Evolutionary conservation across 2,888 invertebrate species (phyloP).

Genomic region (Prosopocoilus inquinatus): DNA sequence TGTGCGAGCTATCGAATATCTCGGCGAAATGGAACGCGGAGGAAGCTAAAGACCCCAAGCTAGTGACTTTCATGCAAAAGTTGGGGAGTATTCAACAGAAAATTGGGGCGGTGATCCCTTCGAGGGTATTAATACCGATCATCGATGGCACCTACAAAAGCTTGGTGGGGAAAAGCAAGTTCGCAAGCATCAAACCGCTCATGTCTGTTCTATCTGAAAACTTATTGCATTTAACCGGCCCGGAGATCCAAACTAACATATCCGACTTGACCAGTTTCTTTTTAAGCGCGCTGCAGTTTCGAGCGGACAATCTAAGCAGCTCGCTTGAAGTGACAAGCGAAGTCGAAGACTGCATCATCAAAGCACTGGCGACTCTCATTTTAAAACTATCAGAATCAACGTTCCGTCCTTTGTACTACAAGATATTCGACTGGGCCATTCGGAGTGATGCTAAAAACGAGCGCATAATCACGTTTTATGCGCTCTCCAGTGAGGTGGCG

Average conservation of each 20-base stretch:
- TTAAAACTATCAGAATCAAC: constrained; percentile 85
- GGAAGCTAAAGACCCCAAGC: constrained; percentile 54
- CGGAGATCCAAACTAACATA: constrained; percentile 64
- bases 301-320: constrained; percentile 53
- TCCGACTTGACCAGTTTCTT: constrained; percentile 73
- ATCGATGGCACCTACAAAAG: constrained; percentile 64
- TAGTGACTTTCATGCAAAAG: constrained; percentile 58
- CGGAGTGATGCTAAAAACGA: constrained; percentile 61
- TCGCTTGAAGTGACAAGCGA: constrained; percentile 52
- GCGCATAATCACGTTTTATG: constrained; percentile 78
- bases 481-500: constrained; percentile 75
- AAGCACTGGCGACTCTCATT: constrained; percentile 75
- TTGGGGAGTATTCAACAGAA: constrained; percentile 64
- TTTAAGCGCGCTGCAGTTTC: constrained; percentile 67
- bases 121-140: constrained; percentile 75
- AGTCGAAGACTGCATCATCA: constrained; percentile 73
- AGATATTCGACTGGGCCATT: constrained; percentile 85
- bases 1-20: constrained; percentile 64
- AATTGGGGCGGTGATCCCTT: constrained; percentile 65
- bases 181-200: constrained; percentile 64
- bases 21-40: constrained; percentile 53
- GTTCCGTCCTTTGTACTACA: constrained; percentile 85
- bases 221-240: constrained; percentile 61
- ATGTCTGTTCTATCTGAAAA: constrained; percentile 76
- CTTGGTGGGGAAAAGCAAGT: constrained; percentile 60